These are phyloP conservation scores for Myanophis thanlyinensis DNA, from an alignment of 2,113 vertebrate genomes.

Conservation along the genomic window DNA sequence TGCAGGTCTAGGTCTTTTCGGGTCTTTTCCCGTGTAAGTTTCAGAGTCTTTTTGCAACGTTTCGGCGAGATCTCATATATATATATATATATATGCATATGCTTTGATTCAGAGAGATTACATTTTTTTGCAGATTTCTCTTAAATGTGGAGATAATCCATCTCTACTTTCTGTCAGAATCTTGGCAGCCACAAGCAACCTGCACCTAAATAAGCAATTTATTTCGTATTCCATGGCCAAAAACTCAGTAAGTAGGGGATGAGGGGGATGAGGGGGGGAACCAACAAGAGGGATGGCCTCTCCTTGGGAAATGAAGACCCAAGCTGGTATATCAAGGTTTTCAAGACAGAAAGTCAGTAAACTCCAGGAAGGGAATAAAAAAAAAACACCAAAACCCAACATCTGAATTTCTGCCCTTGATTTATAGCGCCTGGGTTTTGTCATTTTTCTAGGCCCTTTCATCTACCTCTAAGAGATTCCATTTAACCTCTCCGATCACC, in stretches of 20 bases:
- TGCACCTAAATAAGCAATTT: neutral
- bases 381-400: neutral
- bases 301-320: neutral
- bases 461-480: conserved; percentile 50
- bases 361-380: neutral
- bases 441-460: conserved; percentile 27
- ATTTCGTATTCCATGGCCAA: neutral
- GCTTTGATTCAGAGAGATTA: neutral
- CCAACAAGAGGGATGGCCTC: neutral
- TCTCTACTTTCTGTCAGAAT: neutral
- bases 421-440: conserved; percentile 29
- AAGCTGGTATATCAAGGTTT: neutral
- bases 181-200: neutral
- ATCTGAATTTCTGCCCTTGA: neutral
- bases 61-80: too few relatives aligned
- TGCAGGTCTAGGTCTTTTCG: too few relatives aligned
- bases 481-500: conserved; percentile 67
- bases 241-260: neutral
- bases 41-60: too few relatives aligned
- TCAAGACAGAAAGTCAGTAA: neutral
- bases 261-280: too few relatives aligned
- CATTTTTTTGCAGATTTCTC: neutral
- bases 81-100: neutral
- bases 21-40: too few relatives aligned
- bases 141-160: neutral